A percentile compares a stretch with the other conserved stretches of the same genome.
Conservation (phyloP, 2,888 invertebrate species). For the Apodemia mormo region DNA sequence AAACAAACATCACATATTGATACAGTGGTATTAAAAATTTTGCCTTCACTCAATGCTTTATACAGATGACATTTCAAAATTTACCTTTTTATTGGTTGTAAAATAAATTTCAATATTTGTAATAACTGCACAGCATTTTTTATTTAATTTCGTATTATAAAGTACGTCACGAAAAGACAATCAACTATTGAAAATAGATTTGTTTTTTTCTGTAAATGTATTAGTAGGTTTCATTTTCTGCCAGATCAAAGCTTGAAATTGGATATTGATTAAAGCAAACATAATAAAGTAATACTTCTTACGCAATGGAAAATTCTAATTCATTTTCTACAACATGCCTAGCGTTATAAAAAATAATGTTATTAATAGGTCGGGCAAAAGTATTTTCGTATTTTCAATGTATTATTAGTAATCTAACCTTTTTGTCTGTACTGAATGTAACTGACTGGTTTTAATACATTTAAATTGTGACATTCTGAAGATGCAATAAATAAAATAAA, state of each 20-base stretch:
- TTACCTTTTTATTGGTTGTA: background rate
- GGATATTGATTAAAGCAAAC: conserved; percentile 17
- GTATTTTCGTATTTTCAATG: too few relatives aligned
- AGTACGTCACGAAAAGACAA: background rate
- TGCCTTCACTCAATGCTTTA: too few relatives aligned
- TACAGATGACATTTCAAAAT: too few relatives aligned
- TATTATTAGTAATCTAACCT: too few relatives aligned
- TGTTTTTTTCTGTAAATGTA: conserved; percentile 6
- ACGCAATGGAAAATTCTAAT: background rate
- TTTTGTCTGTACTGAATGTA: too few relatives aligned
- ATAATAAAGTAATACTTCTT: conserved; percentile 17
- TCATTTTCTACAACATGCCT: background rate
- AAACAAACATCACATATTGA: too few relatives aligned
- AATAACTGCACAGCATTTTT: background rate
- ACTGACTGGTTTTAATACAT: too few relatives aligned
- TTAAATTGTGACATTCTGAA: too few relatives aligned
- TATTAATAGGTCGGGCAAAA: too few relatives aligned
- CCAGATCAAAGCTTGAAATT: conserved; percentile 10
- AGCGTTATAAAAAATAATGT: too few relatives aligned
- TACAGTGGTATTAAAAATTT: too few relatives aligned
- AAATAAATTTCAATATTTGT: background rate
- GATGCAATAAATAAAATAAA: too few relatives aligned
- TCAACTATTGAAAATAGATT: background rate
- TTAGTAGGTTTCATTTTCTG: conserved; percentile 1
- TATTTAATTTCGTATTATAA: background rate